Conservation (phyloP, 2,113 vertebrate species). For the Notothenia rossii region DNA sequence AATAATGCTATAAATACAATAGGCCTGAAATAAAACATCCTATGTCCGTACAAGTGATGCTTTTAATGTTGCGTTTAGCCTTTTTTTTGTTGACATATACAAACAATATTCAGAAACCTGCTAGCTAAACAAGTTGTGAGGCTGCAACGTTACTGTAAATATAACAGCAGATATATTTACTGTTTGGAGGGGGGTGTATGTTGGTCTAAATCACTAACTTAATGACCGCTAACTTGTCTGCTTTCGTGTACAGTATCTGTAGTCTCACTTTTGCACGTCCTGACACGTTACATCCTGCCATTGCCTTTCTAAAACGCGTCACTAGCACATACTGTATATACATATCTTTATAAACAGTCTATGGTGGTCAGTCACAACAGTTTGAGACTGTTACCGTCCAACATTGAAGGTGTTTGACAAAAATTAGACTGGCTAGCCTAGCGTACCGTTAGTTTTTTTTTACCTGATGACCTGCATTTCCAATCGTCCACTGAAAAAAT, state of each 20-base stretch:
- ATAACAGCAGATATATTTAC: background rate
- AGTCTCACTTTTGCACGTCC: background rate
- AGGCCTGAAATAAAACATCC: no score
- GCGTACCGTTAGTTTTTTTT: constrained; percentile 32
- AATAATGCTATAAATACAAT: background rate
- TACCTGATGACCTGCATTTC: background rate
- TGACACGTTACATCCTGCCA: background rate
- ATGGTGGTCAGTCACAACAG: background rate
- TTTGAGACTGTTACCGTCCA: background rate
- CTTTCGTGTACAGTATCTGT: background rate
- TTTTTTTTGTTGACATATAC: background rate
- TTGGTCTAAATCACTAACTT: background rate
- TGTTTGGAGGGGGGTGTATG: no score
- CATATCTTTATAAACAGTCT: no score
- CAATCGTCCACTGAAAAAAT: no score
- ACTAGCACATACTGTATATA: no score
- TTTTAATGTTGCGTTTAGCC: no score
- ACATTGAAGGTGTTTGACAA: background rate
- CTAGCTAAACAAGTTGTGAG: background rate
- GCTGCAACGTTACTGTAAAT: background rate
- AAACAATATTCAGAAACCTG: background rate
- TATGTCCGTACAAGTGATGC: no score
- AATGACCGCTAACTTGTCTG: background rate
- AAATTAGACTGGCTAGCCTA: constrained; percentile 38
- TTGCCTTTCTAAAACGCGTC: background rate